A percentile compares a stretch with the other conserved stretches of the same genome.
phyloP scores from a whole-genome alignment of 2,113 vertebrate genomes.

The Beaufortia kweichowensis region DNA sequence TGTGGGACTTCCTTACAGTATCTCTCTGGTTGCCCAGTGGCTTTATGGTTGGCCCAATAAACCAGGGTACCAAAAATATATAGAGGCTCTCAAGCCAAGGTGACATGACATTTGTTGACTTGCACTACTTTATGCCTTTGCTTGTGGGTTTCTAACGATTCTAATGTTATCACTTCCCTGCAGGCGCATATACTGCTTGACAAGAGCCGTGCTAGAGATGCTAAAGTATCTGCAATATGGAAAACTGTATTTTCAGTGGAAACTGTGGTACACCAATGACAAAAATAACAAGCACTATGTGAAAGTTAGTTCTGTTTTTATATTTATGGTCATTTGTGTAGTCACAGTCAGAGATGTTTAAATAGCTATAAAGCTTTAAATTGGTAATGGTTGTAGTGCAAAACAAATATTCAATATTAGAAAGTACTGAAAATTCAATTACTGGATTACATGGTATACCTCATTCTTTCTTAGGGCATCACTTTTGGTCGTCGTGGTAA shows the following conservation, averaged over 20 bases:
- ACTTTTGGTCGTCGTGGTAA: conserved; percentile 69
- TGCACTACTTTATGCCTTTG: background rate
- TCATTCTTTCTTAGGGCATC: conserved; percentile 62
- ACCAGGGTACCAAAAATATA: conserved; percentile 71
- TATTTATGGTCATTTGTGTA: background rate
- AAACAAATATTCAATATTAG: background rate
- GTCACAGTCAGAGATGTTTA: background rate
- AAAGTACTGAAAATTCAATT: background rate
- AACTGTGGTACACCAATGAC: conserved; percentile 68
- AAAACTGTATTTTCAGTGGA: conserved; percentile 70
- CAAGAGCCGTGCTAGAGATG: conserved; percentile 68
- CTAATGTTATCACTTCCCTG: conserved; percentile 1
- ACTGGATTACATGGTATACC: background rate
- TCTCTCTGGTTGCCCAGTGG: conserved; percentile 69
- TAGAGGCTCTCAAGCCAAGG: conserved; percentile 74
- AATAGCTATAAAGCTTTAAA: no score
- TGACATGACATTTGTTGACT: conserved; percentile 37
- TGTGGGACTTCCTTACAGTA: conserved; percentile 67
- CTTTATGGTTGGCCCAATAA: conserved; percentile 72
- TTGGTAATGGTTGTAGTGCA: background rate
- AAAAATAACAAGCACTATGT: conserved; percentile 66
- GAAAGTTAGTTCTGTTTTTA: conserved; percentile 63
- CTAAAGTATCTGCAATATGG: conserved; percentile 72
- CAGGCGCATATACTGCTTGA: conserved; percentile 70
- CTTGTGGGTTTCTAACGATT: conserved; percentile 1